Conservation (phyloP, 1,140 invertebrate species). For the Drosophila pseudoananassae region DNA sequence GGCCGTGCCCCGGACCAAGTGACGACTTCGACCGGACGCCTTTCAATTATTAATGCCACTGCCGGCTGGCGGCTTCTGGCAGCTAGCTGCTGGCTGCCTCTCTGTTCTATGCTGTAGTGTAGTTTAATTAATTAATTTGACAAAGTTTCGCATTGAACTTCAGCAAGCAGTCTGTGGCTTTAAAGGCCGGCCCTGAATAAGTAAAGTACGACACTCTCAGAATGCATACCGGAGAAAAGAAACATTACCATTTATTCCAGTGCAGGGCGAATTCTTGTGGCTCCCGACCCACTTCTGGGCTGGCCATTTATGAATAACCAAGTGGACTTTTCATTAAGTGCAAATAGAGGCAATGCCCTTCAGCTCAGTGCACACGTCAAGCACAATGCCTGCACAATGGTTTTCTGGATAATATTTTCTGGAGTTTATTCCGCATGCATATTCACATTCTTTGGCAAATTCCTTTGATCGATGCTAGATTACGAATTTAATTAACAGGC, state of each 20-base stretch:
- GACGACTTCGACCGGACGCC: conserved; percentile 71
- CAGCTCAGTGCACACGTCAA: conserved; percentile 31
- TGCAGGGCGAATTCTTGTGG: conserved; percentile 30
- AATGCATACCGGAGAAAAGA: conserved; percentile 24
- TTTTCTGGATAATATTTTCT: conserved; percentile 14
- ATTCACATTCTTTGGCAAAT: conserved; percentile 25
- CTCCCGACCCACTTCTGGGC: conserved; percentile 14
- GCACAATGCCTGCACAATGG: conserved; percentile 12
- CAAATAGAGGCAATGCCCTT: conserved; percentile 29
- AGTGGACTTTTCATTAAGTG: conserved; percentile 40
- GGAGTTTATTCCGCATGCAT: conserved; percentile 22
- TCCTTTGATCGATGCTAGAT: conserved; percentile 29
- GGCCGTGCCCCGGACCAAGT: conserved; percentile 50
- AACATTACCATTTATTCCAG: conserved; percentile 50
- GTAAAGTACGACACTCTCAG: conserved; percentile 14
- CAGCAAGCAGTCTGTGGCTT: conserved; percentile 23
- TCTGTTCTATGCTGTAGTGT: conserved; percentile 38
- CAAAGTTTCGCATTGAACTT: conserved; percentile 75
- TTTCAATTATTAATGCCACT: conserved; percentile 75
- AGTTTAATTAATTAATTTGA: conserved; percentile 83
- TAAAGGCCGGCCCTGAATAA: conserved; percentile 38
- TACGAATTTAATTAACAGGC: conserved; percentile 50
- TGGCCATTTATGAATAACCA: conserved; percentile 42
- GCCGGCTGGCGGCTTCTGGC: conserved; percentile 7
- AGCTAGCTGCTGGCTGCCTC: conserved; percentile 1